Evolutionary conservation across 2,797 vertebrate genomes (phyloP).

Genomic region (Pseudochirops cupreus): DNA sequence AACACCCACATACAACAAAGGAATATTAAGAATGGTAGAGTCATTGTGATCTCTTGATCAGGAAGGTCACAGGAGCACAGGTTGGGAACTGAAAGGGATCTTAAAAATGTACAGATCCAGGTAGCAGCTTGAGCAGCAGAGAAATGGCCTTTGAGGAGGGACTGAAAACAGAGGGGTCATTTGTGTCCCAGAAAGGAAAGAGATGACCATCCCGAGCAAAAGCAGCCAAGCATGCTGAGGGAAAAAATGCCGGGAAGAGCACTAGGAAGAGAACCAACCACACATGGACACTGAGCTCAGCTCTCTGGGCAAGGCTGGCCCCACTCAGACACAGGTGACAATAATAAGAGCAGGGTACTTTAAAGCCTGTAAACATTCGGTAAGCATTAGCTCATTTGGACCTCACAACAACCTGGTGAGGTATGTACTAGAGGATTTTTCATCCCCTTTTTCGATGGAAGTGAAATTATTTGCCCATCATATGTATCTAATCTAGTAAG

Average conservation of each 20-base stretch:
- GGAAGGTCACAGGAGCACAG: neutral
- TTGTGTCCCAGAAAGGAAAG: constrained; percentile 33
- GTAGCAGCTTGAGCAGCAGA: neutral
- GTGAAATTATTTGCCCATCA: neutral
- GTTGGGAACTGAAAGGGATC: neutral
- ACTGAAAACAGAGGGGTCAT: neutral
- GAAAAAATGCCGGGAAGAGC: neutral
- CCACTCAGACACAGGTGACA: constrained; percentile 6
- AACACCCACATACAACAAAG: constrained; percentile 23
- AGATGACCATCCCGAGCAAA: neutral
- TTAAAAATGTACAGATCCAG: neutral
- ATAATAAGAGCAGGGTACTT: neutral
- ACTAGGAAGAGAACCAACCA: neutral
- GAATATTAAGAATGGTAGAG: neutral
- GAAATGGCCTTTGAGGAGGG: constrained; percentile 17
- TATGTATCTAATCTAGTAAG: neutral
- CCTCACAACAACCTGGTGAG: neutral
- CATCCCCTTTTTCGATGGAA: neutral
- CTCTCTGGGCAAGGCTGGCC: neutral
- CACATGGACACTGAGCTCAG: neutral
- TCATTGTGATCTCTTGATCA: constrained; percentile 6
- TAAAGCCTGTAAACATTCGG: neutral
- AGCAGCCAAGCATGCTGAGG: neutral
- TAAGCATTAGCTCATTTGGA: neutral
- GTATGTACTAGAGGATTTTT: neutral